Evolutionary conservation across 1,140 invertebrate species (phyloP).

Genomic region (Geopemphigus sp.): DNA sequence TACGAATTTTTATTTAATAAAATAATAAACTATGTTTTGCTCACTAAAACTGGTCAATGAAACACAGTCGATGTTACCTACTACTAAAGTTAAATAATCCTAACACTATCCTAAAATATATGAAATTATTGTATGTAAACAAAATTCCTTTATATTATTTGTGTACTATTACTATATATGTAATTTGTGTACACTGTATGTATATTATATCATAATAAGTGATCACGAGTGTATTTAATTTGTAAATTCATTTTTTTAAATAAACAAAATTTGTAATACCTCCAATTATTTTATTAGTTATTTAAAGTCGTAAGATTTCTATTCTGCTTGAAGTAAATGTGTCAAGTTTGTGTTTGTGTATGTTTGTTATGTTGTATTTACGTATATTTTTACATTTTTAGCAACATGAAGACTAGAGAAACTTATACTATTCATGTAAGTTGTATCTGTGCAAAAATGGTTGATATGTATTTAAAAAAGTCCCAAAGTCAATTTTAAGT

Average conservation of each 20-base stretch:
- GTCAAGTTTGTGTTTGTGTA: no score
- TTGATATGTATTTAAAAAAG: no score
- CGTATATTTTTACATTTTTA: no score
- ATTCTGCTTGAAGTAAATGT: no score
- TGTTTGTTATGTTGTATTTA: no score
- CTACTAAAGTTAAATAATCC: slow-evolving; percentile 32
- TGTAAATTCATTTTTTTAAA: slow-evolving; percentile 34
- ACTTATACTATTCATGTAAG: no score
- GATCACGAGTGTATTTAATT: slow-evolving; percentile 17
- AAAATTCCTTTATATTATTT: not conserved
- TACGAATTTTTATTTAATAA: not conserved
- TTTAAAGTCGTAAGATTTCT: no score
- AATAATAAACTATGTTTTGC: slow-evolving; percentile 26
- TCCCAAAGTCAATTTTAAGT: no score
- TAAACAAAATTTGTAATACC: not conserved
- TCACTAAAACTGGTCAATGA: slow-evolving; percentile 32
- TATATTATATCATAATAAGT: slow-evolving; percentile 21
- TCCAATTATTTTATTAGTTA: no score
- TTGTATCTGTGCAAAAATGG: no score
- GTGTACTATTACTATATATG: not conserved
- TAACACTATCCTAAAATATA: slow-evolving; percentile 23
- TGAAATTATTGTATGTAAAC: slow-evolving; percentile 15
- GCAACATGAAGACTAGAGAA: no score
- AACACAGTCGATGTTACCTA: slow-evolving; percentile 41
- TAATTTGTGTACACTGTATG: not conserved